Evolutionary conservation across 2,113 vertebrate species (phyloP).

Genomic region (Gobiocypris rarus): DNA sequence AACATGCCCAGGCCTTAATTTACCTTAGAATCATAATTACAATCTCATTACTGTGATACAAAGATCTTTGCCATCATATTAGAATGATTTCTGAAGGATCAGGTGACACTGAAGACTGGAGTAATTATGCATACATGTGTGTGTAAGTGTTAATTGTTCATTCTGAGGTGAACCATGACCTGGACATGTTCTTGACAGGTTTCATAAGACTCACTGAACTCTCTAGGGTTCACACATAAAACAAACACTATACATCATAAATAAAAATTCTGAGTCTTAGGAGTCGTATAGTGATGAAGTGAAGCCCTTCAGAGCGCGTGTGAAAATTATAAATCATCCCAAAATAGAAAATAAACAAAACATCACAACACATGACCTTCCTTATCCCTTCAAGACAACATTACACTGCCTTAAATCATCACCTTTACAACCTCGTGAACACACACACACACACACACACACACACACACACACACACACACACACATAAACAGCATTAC

Average conservation of each 20-base stretch:
- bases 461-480: not conserved
- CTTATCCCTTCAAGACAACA: not conserved
- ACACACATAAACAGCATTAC: not conserved
- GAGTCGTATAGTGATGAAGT: not conserved
- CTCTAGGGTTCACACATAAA: not conserved
- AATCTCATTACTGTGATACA: no score
- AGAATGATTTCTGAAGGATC: not conserved
- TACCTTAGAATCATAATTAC: no score
- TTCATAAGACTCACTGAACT: not conserved
- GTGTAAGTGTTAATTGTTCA: not conserved
- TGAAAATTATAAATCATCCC: not conserved
- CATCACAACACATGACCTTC: not conserved
- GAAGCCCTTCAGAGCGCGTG: not conserved
- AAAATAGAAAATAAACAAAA: not conserved
- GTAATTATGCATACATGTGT: not conserved
- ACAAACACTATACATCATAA: not conserved
- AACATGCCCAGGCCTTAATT: not conserved
- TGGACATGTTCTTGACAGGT: not conserved
- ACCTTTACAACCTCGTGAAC: not conserved
- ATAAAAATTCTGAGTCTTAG: not conserved
- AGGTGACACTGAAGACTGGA: not conserved
- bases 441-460: not conserved
- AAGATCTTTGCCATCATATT: no score
- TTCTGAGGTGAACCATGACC: not conserved
- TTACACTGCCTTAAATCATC: not conserved